phyloP scores from a whole-genome alignment of 2,113 vertebrate genomes.

The Oreamnos americanus region DNA sequence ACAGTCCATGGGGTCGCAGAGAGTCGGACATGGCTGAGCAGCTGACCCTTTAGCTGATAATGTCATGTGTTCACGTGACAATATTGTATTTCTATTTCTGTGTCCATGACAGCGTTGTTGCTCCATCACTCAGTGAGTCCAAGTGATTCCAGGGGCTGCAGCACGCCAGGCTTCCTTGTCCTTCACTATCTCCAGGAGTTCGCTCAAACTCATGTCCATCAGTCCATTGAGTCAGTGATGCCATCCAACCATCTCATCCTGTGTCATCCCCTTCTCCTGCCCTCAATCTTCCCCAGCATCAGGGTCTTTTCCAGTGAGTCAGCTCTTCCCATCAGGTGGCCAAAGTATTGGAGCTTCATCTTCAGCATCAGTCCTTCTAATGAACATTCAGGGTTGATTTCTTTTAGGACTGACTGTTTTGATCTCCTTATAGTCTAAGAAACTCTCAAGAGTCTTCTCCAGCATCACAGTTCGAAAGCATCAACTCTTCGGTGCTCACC shows the following conservation, averaged over 20 bases:
- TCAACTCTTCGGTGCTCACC: background rate
- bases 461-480: background rate
- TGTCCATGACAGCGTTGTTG: rapidly evolving
- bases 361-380: background rate
- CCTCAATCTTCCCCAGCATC: background rate
- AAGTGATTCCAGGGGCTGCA: background rate
- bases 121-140: background rate
- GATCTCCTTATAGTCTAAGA: background rate
- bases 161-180: background rate
- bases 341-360: background rate
- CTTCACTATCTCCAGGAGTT: background rate
- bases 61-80: rapidly evolving
- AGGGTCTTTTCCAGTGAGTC: background rate
- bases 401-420: background rate
- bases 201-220: background rate
- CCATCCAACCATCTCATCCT: background rate
- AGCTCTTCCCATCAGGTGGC: background rate
- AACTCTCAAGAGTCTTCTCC: background rate
- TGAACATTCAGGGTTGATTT: background rate
- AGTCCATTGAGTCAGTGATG: background rate
- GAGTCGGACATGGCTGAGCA: rapidly evolving
- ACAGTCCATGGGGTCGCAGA: background rate
- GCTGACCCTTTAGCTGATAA: background rate
- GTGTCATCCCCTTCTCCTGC: background rate
- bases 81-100: background rate